Conservation (phyloP, 1,140 invertebrate species). For the Anoplolepis gracilipes region DNA sequence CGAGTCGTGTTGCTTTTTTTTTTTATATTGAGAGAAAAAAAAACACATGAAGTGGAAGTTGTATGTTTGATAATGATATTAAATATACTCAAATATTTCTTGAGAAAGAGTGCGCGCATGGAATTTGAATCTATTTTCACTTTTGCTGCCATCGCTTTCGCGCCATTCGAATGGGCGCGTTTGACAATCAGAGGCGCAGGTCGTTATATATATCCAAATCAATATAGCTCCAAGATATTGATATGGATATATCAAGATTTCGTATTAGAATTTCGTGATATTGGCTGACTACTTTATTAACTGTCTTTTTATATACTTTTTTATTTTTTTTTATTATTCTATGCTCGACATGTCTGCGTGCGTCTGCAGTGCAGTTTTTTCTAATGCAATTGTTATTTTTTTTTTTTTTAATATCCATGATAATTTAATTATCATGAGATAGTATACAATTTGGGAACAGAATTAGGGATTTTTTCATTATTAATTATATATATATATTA, state of each 20-base stretch:
- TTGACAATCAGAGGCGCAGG: slow-evolving; percentile 82
- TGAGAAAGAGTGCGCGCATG: background rate
- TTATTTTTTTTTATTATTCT: slow-evolving; percentile 73
- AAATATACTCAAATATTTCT: background rate
- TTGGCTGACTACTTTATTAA: slow-evolving; percentile 86
- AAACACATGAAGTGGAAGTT: too few species aligned
- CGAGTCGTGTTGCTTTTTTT: background rate
- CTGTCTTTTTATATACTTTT: slow-evolving; percentile 75
- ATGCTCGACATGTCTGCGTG: slow-evolving; percentile 74
- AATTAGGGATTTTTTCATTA: too few species aligned
- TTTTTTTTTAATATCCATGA: background rate
- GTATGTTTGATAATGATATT: too few species aligned
- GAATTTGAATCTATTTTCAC: background rate
- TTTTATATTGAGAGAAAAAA: slow-evolving; percentile 3
- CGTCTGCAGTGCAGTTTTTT: slow-evolving; percentile 62
- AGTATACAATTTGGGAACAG: background rate
- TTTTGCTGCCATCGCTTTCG: slow-evolving; percentile 8
- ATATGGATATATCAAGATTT: slow-evolving; percentile 84
- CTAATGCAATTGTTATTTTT: too few species aligned
- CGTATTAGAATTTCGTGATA: slow-evolving; percentile 85
- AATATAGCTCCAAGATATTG: slow-evolving; percentile 85
- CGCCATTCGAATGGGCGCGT: slow-evolving; percentile 61
- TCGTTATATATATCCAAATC: slow-evolving; percentile 84
- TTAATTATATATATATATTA: too few species aligned
- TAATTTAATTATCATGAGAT: background rate